Base-by-base conservation (phyloP, 1,140 invertebrate genomes). In the Nylanderia fulva region DNA sequence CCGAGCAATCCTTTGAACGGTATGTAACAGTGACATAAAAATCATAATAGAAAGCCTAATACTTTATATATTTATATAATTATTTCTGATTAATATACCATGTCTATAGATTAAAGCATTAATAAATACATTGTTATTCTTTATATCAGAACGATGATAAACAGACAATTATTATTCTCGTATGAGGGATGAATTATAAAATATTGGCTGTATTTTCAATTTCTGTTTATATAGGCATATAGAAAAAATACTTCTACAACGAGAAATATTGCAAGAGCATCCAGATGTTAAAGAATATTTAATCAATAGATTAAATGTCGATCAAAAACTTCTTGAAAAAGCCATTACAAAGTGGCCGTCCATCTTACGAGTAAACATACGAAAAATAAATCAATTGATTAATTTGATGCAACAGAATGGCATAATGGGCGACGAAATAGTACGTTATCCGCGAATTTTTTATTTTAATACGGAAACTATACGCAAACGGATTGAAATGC, bases 231-330 rank as follows among this genome's bases (percentile, higher is more conserved):
- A 52, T 33, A 82, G 77, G 18, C 9, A 60, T 33, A 2, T 82
- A 42, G n/a, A 58, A 0, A 24, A 24, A 0, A 42, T 7, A 1
- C 2, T 1, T 56, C 13, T 2, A 13, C 15, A 29, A 29, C 33
- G 1, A 13, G 36, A 72, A 11, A 0, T 82, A 0, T 58, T 82
- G 36, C 9, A 72, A 71, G 3, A 27, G 15, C 8, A 82, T 72
- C 18, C 36, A 54, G 68, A 39, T 39, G 5, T 64, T 68, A 45
- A 58, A 7, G 27, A 33, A 18, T 82, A 60, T 11, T 72, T 82
- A 21, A 24, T 58, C 7, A 6, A 45, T 8, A 29, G 33, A 24
- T 45, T 82, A 42, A 9, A 58, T 18, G 36, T 45, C 1, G 36
- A 60, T 15, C n/a, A 82, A 33, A 15, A 58, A 2, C 15, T 24